Percentiles rank a stretch among this genome's conserved stretches.
Evolutionary conservation across 1,140 invertebrate genomes (phyloP).

Genomic region (Dinothrombium tinctorium): DNA sequence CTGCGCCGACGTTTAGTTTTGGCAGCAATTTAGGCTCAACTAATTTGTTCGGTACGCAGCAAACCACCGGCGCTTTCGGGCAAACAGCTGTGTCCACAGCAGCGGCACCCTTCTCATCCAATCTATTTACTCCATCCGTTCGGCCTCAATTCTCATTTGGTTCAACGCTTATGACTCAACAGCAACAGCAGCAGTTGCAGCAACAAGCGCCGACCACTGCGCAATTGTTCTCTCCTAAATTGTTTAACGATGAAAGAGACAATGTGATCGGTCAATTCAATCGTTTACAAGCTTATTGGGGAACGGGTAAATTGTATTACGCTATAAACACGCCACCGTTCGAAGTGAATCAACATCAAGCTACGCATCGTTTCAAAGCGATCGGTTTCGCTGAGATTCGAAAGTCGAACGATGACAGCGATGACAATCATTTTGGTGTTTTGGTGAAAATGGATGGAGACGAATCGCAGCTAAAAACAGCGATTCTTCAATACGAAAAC

Average conservation of each 20-base stretch:
- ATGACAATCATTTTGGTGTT: slow-evolving; percentile 8
- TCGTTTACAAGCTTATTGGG: slow-evolving; percentile 47
- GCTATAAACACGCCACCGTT: slow-evolving; percentile 35
- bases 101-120: no score
- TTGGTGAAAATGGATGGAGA: slow-evolving; percentile 4
- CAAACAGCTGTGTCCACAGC: no score
- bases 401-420: neutral
- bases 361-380: slow-evolving; percentile 10
- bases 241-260: slow-evolving; percentile 15
- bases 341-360: slow-evolving; percentile 33
- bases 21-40: neutral
- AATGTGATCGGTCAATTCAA: slow-evolving; percentile 16
- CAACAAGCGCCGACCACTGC: neutral
- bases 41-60: neutral
- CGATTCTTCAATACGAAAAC: slow-evolving; percentile 8
- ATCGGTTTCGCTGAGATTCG: slow-evolving; percentile 9
- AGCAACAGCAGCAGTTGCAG: neutral
- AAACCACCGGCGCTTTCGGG: no score
- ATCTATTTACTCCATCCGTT: no score
- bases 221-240: slow-evolving; percentile 9
- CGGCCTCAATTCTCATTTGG: neutral
- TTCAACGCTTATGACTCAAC: neutral
- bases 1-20: no score
- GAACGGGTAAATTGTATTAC: slow-evolving; percentile 53
- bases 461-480: slow-evolving; percentile 8